Evolutionary conservation across 2,113 vertebrate species (phyloP).

Genomic region (Porphyrio hochstetteri): DNA sequence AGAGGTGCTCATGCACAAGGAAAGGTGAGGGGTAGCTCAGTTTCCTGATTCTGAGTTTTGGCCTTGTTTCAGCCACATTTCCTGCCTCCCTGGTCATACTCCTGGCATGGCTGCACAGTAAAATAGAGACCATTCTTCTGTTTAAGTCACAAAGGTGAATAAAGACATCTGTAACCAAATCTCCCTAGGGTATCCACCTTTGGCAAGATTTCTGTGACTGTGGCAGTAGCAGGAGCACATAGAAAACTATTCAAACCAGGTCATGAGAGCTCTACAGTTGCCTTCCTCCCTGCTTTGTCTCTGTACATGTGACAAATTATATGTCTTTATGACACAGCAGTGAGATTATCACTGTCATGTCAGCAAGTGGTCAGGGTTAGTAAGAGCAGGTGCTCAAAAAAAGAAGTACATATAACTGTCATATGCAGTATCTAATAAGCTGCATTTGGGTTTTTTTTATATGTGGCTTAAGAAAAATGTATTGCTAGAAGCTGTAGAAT

Average conservation of each 20-base stretch:
- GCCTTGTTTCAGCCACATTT: neutral
- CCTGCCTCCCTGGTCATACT: neutral
- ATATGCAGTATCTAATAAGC: neutral
- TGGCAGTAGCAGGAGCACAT: neutral
- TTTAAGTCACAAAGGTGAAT: neutral
- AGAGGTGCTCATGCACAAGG: neutral
- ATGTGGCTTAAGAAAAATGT: neutral
- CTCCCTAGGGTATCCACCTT: neutral
- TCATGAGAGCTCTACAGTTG: neutral
- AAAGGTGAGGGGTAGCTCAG: neutral
- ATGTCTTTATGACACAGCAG: accelerated
- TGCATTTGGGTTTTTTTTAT: neutral
- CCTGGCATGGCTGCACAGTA: neutral
- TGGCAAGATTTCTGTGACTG: neutral
- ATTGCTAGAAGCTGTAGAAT: neutral
- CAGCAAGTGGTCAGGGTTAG: neutral
- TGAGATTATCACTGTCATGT: neutral
- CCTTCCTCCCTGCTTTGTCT: neutral
- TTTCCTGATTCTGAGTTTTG: neutral
- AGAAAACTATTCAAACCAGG: neutral
- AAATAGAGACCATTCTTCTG: neutral
- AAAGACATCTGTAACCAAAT: neutral
- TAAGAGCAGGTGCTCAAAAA: neutral
- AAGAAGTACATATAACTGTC: neutral
- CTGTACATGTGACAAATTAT: neutral